phyloP scores from a whole-genome alignment of 2,797 vertebrate genomes.

The Muscicapa comitata region DNA sequence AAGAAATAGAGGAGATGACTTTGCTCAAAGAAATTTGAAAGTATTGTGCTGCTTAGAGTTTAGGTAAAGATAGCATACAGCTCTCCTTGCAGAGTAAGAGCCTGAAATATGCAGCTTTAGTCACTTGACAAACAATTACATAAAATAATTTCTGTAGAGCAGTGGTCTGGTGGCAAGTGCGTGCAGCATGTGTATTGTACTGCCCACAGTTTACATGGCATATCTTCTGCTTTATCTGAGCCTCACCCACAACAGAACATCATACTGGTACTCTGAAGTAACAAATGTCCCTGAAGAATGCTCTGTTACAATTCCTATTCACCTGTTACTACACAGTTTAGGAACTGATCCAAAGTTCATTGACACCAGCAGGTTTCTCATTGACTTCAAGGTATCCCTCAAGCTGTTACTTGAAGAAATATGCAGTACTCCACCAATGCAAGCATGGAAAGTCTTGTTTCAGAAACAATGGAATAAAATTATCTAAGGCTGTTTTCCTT shows the following conservation, averaged over 20 bases:
- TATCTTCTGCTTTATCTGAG: not conserved
- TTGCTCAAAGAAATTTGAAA: not conserved
- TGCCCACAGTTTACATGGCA: not conserved
- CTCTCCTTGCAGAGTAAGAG: not conserved
- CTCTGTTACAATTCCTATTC: not conserved
- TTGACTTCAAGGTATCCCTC: not conserved
- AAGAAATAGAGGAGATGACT: not conserved
- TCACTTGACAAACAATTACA: fast-evolving
- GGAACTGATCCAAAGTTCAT: not conserved
- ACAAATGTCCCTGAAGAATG: not conserved
- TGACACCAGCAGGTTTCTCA: not conserved
- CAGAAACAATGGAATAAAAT: not conserved
- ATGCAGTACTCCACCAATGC: not conserved
- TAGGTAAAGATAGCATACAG: not conserved
- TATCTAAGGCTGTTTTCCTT: not conserved
- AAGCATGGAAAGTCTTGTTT: not conserved
- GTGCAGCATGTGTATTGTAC: not conserved
- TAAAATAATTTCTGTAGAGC: not conserved
- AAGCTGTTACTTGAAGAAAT: not conserved
- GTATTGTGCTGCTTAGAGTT: not conserved
- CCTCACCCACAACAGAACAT: not conserved
- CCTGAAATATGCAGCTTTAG: not conserved
- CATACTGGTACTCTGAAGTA: not conserved
- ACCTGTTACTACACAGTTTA: not conserved
- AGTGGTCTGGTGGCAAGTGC: not conserved